Evolutionary conservation across 2,888 invertebrate species (phyloP).

Genomic region (Synergus laeviventris): DNA sequence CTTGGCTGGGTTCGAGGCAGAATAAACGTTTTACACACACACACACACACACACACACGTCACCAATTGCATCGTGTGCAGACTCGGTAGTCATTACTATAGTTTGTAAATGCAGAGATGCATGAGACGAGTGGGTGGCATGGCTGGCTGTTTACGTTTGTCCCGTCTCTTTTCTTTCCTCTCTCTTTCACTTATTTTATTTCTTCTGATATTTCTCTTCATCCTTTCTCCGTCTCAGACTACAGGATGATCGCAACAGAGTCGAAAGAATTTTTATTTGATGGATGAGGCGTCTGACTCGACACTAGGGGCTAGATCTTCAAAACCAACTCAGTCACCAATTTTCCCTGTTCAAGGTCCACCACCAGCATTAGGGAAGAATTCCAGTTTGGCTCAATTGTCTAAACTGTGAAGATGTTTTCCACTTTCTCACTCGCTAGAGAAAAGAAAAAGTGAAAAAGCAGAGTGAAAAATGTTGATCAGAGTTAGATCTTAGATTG

Average conservation of each 20-base stretch:
- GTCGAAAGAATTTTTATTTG: constrained; percentile 1
- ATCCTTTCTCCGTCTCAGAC: constrained; percentile 39
- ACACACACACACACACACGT: constrained; percentile 25
- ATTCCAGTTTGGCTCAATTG: not conserved
- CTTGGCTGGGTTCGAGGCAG: constrained; percentile 26
- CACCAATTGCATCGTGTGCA: constrained; percentile 30
- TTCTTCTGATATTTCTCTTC: constrained; percentile 20
- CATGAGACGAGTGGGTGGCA: constrained; percentile 43
- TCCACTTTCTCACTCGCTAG: not conserved
- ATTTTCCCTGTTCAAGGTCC: not conserved
- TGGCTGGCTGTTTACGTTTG: constrained; percentile 34
- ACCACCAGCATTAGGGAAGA: not conserved
- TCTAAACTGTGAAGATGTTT: not conserved
- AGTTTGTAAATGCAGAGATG: constrained; percentile 13
- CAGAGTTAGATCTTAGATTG: not conserved
- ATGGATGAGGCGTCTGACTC: not conserved
- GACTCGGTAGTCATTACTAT: constrained; percentile 29
- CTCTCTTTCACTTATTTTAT: constrained; percentile 20
- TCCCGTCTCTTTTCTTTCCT: constrained; percentile 42
- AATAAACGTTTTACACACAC: constrained; percentile 16
- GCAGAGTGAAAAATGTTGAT: too few relatives aligned
- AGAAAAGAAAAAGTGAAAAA: too few relatives aligned
- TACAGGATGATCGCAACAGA: not conserved
- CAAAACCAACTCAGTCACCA: not conserved
- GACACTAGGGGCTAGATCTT: not conserved